Evolutionary conservation across 2,113 vertebrate species (phyloP).

Genomic region (Lethenteron reissneri): DNA sequence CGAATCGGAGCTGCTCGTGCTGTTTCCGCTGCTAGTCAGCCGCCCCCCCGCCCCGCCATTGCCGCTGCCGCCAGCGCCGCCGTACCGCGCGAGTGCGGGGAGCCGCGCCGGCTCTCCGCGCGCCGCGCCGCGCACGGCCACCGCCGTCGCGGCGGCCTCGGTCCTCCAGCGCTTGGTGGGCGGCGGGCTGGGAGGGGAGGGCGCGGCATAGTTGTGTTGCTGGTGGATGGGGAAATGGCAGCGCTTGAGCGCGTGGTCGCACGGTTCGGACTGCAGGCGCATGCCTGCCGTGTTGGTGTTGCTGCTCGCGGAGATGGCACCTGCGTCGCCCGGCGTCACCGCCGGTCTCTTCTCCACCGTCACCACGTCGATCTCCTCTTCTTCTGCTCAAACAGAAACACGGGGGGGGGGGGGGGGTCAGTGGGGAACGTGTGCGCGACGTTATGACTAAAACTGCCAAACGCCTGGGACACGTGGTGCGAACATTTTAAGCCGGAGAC

Average conservation of each 20-base stretch:
- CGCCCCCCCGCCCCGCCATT: constrained; percentile 12
- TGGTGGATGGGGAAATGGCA: constrained; percentile 79
- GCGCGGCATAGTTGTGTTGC: constrained; percentile 86
- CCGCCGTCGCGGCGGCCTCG: constrained; percentile 14
- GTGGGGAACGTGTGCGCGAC: no score
- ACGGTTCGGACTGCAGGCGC: constrained; percentile 38
- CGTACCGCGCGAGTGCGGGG: constrained; percentile 1
- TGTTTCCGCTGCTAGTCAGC: constrained; percentile 12
- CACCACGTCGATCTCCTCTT: constrained; percentile 80
- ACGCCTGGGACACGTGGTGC: no score
- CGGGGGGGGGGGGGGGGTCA: no score
- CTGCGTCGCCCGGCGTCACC: constrained; percentile 35
- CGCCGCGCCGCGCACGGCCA: constrained; percentile 10
- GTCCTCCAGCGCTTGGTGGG: neutral
- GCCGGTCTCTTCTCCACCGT: constrained; percentile 56
- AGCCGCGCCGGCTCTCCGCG: neutral
- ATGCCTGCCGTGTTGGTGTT: neutral
- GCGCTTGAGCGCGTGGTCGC: constrained; percentile 57
- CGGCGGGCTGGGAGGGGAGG: constrained; percentile 37
- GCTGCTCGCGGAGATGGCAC: constrained; percentile 37
- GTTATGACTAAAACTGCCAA: no score
- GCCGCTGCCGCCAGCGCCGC: neutral
- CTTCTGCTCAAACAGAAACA: constrained; percentile 21
- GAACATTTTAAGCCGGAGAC: no score
- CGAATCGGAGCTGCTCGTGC: constrained; percentile 35